A percentile compares a stretch with the other conserved stretches of the same genome.
These are phyloP conservation scores for Meandrusa payeni DNA, from an alignment of 2,888 invertebrate genomes.

Conservation along the genomic window DNA sequence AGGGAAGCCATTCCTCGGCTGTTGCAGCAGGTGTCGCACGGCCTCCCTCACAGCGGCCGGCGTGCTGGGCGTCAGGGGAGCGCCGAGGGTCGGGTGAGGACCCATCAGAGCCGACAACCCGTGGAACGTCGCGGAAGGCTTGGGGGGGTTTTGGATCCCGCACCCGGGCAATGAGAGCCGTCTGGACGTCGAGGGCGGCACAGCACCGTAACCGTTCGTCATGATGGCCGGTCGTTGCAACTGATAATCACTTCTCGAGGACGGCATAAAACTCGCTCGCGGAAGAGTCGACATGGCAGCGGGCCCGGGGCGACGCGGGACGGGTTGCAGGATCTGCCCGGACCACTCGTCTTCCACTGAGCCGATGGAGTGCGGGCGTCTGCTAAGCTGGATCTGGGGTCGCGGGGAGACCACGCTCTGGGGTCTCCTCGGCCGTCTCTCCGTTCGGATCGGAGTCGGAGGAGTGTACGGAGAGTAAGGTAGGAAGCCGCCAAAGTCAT, in stretches of 20 bases:
- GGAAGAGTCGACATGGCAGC: conserved; percentile 68
- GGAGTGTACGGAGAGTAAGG: conserved; percentile 81
- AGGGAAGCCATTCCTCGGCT: conserved; percentile 87
- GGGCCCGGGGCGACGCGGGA: conserved; percentile 75
- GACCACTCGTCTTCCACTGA: conserved; percentile 68
- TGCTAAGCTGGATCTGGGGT: conserved; percentile 50
- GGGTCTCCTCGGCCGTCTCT: conserved; percentile 67
- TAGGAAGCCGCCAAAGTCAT: conserved; percentile 73
- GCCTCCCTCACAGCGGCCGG: conserved; percentile 85
- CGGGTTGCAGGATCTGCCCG: conserved; percentile 74
- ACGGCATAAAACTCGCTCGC: conserved; percentile 77
- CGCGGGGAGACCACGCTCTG: conserved; percentile 78
- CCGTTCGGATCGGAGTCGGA: conserved; percentile 60
- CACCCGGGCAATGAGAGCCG: conserved; percentile 79
- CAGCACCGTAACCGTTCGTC: conserved; percentile 74
- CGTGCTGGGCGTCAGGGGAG: conserved; percentile 75
- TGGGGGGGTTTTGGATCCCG: conserved; percentile 71
- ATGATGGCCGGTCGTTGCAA: conserved; percentile 77
- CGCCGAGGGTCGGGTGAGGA: conserved; percentile 48
- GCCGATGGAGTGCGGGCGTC: conserved; percentile 84
- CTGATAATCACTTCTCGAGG: conserved; percentile 83
- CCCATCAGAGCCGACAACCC: conserved; percentile 69
- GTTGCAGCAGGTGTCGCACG: conserved; percentile 84
- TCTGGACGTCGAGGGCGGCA: conserved; percentile 73
- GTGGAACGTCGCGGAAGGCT: conserved; percentile 83